Evolutionary conservation across 2,888 invertebrate genomes (phyloP).

Genomic region (Ornithoptera priamus): DNA sequence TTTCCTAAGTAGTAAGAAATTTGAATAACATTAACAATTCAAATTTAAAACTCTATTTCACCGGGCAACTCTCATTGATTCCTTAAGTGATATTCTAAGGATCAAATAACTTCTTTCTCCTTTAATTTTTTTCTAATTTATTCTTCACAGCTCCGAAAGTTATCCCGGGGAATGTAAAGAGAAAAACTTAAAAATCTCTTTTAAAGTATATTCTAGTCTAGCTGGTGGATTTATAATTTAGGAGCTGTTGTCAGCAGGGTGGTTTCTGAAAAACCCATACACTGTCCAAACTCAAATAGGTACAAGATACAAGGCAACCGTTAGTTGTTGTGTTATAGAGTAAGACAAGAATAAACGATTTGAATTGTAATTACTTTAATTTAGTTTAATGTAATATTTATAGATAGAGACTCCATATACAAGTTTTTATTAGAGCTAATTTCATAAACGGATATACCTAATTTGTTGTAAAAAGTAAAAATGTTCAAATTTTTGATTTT

Average conservation of each 20-base stretch:
- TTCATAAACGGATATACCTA: too few species aligned
- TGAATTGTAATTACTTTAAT: too few species aligned
- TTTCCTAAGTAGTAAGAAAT: slow-evolving; percentile 22
- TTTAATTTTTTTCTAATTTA: slow-evolving; percentile 8
- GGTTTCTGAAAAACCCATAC: too few species aligned
- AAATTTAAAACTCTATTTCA: slow-evolving; percentile 23
- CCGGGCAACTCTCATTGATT: slow-evolving; percentile 16
- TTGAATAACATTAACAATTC: slow-evolving; percentile 26
- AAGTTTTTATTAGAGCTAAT: too few species aligned
- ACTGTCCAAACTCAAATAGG: too few species aligned
- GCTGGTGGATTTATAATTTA: too few species aligned
- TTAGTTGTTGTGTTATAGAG: too few species aligned
- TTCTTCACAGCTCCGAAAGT: background rate
- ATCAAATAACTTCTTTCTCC: slow-evolving; percentile 16
- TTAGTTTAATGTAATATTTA: too few species aligned
- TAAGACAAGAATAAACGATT: too few species aligned
- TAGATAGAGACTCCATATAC: too few species aligned
- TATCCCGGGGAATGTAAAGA: background rate
- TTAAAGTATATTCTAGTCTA: background rate
- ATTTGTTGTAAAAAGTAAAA: background rate
- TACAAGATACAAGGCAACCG: too few species aligned
- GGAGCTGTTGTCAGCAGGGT: too few species aligned
- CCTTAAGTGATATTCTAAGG: slow-evolving; percentile 21
- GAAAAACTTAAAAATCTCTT: background rate
- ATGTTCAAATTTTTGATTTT: background rate